Evolutionary conservation across 2,797 vertebrate species (phyloP), one percentile per base, ranked within the genome.

Genomic region (Mustela erminea): DNA sequence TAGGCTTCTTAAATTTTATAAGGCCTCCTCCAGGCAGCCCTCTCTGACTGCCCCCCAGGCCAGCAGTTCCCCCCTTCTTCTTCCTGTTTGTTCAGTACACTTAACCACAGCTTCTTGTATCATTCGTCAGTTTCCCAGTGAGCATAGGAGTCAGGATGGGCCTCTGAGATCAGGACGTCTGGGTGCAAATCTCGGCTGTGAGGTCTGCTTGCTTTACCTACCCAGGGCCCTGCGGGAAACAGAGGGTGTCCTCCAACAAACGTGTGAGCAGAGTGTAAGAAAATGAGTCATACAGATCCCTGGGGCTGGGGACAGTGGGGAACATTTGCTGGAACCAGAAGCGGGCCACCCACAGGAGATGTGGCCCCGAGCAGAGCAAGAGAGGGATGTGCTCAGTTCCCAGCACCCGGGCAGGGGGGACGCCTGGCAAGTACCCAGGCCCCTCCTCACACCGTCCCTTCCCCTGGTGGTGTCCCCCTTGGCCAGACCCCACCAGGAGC

Each of bases 1-100:
- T 32, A 29, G 66, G 32, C 7, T 54, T 56, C 78, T 92, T 85
- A 56, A 3, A 56, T n/a, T 17, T 72, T 25, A 17, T 81, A 5
- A 52, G n/a, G 25, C 15, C 68, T 72, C 72, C 62, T 93, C 83
- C 93, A 43, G 58, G 80, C 62, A 96, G 96, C 89, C 91, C 70
- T 94, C 86, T 60, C 8, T 41, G 85, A 80, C 49, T 90, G 15
- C 72, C 17, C 20, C 41, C 38, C 9, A 64, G 23, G 23, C 18
- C 8, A 41, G 58, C 70, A 23, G 32, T 74, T 66, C 58, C 52
- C 27, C 9, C 75, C 29, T 87, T 18, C 70, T 84, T 56, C 54
- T 90, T 84, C 89, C 83, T 43, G 52, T 54, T 41, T 74, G 18
- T 43, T 15, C 15, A 38, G 0, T 49, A 83, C 32, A 9, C 29